Evolutionary conservation across 2,113 vertebrate genomes (phyloP).

Genomic region (Herpailurus yagouaroundi): DNA sequence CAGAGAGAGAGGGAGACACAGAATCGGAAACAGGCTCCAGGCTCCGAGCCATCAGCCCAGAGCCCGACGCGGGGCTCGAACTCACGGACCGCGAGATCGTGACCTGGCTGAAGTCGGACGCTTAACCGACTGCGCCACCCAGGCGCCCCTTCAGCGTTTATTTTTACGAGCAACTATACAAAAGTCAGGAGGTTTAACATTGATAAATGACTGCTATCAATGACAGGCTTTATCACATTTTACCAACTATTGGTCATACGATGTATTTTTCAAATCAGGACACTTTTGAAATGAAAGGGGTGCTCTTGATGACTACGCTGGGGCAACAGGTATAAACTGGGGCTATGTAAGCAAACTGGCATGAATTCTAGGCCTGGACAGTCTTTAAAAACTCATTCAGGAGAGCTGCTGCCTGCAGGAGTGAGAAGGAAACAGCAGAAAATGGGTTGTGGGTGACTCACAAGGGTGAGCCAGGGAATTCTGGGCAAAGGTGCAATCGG

Average conservation of each 20-base stretch:
- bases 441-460: background rate
- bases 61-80: too few relatives aligned
- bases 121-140: too few relatives aligned
- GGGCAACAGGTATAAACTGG: background rate
- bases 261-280: background rate
- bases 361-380: background rate
- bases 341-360: background rate
- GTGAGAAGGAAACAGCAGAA: background rate
- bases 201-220: background rate
- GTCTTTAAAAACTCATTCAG: background rate
- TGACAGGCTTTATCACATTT: background rate
- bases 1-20: too few relatives aligned
- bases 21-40: too few relatives aligned
- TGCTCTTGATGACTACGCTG: background rate
- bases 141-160: background rate
- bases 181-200: background rate
- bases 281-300: background rate
- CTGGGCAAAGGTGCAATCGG: background rate
- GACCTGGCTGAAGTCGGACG: too few relatives aligned
- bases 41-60: too few relatives aligned
- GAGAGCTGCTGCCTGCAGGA: background rate
- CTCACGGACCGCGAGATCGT: too few relatives aligned
- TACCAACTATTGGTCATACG: background rate
- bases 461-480: background rate
- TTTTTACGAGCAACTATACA: background rate